Evolutionary conservation across 92 coral and sea anemone species (phyloP).

Genomic region (Scolanthus callimorphus): DNA sequence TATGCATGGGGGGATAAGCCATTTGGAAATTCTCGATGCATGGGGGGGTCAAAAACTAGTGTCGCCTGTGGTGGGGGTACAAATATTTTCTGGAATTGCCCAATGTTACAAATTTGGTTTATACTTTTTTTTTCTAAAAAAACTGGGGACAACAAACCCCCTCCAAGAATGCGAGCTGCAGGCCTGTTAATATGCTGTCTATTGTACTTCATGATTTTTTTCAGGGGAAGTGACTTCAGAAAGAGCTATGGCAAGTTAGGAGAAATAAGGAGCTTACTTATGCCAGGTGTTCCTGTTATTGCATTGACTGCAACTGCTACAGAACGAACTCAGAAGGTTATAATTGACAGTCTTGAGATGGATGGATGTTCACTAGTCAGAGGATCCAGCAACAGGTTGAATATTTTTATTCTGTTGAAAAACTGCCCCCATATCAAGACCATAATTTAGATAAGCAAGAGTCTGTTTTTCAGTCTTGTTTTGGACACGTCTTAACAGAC

Average conservation of each 20-base stretch:
- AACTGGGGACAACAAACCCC: no score
- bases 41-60: no score
- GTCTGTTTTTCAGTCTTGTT: constrained; percentile 8
- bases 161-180: no score
- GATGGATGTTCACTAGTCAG: constrained; percentile 3
- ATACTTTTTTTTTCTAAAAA: no score
- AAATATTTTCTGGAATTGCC: no score
- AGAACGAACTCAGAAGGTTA: constrained; percentile 7
- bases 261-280: constrained; percentile 15
- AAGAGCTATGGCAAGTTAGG: constrained; percentile 20
- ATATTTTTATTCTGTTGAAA: constrained; percentile 10
- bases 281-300: constrained; percentile 21
- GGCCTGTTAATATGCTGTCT: no score
- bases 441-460: constrained; percentile 22
- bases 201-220: constrained; percentile 14
- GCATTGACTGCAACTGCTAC: constrained; percentile 34
- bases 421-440: constrained; percentile 19
- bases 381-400: constrained; percentile 5
- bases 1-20: no score
- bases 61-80: no score
- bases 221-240: constrained; percentile 34
- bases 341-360: constrained; percentile 8
- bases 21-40: no score
- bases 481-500: constrained; percentile 10
- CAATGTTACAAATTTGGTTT: no score